Evolutionary conservation across 1,140 invertebrate genomes (phyloP).

Genomic region (Heliconius hewitsoni): DNA sequence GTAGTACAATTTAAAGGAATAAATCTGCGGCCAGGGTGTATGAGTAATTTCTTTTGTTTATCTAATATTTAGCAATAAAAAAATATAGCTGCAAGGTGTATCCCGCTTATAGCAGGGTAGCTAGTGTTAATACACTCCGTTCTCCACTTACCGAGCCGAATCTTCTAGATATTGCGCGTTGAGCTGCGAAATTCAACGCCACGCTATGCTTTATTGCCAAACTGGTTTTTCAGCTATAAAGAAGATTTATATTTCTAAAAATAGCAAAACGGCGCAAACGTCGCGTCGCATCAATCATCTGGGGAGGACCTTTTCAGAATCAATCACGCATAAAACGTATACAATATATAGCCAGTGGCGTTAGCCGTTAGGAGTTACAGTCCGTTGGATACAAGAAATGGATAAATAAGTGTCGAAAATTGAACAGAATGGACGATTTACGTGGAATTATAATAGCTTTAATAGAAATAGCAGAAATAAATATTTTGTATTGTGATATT

Average conservation of each 20-base stretch:
- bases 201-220: background rate
- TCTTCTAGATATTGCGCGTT: too few relatives aligned
- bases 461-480: background rate
- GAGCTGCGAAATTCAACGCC: too few relatives aligned
- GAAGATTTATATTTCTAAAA: constrained; percentile 36
- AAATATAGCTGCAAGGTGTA: too few relatives aligned
- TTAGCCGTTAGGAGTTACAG: background rate
- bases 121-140: too few relatives aligned
- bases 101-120: too few relatives aligned
- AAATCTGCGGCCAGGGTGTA: too few relatives aligned
- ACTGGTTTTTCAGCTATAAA: constrained; percentile 19
- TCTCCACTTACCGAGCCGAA: too few relatives aligned
- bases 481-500: background rate
- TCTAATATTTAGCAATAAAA: too few relatives aligned
- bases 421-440: background rate
- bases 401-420: background rate
- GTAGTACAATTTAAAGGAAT: too few relatives aligned
- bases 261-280: constrained; percentile 31
- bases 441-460: background rate
- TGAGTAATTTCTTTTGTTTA: too few relatives aligned
- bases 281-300: constrained; percentile 34
- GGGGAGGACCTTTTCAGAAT: constrained; percentile 36
- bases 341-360: constrained; percentile 14
- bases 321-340: constrained; percentile 36
- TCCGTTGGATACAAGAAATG: background rate